A percentile compares a stretch with the other conserved stretches of the same genome.
Conservation (phyloP, 2,888 invertebrate species). For the Stenodera caucasica region DNA sequence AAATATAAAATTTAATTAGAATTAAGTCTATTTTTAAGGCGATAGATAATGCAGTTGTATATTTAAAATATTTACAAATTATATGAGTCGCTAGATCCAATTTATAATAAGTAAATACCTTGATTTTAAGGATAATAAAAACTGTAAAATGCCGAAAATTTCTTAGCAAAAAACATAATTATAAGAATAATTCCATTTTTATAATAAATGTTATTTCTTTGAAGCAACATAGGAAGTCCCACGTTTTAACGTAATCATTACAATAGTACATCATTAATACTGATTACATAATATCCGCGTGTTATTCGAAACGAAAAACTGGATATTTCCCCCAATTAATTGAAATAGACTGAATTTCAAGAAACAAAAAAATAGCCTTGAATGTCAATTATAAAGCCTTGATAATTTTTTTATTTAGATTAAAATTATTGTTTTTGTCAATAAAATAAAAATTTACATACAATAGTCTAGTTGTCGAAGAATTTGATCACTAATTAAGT, state of each 20-base stretch:
- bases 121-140: not conserved
- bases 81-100: not conserved
- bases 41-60: slow-evolving; percentile 16
- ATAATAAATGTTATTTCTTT: not conserved
- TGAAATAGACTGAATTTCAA: not conserved
- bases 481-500: too few species aligned
- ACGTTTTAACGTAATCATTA: slow-evolving; percentile 10
- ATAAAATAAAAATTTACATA: not conserved
- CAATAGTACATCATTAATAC: not conserved
- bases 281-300: not conserved
- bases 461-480: not conserved
- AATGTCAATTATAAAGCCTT: slow-evolving; percentile 18
- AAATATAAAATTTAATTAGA: slow-evolving; percentile 30
- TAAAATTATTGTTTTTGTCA: not conserved
- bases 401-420: slow-evolving; percentile 17
- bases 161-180: too few species aligned
- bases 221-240: slow-evolving; percentile 14
- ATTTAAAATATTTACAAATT: not conserved
- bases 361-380: slow-evolving; percentile 13
- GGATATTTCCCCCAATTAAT: not conserved
- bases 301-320: not conserved
- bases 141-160: not conserved
- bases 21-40: slow-evolving; percentile 7
- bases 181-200: not conserved
- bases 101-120: not conserved